phyloP scores from a whole-genome alignment of 2,113 vertebrate genomes.

The Tetrax tetrax region DNA sequence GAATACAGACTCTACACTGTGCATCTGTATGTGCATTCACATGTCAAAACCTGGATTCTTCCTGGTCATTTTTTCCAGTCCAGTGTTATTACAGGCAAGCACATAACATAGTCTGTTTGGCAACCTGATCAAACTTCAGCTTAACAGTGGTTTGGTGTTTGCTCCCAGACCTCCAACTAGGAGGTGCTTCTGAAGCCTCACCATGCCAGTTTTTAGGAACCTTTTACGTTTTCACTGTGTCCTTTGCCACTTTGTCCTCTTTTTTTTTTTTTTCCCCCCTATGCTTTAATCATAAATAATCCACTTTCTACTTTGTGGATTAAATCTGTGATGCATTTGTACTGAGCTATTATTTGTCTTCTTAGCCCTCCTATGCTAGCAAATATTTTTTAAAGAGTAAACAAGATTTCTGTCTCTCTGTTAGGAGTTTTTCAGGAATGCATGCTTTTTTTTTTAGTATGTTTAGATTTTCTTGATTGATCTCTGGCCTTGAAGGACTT shows the following conservation, averaged over 20 bases:
- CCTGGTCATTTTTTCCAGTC: background rate
- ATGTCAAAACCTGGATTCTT: background rate
- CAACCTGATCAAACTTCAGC: background rate
- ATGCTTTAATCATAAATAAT: background rate
- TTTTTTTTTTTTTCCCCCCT: background rate
- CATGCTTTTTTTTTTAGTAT: background rate
- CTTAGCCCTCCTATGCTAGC: background rate
- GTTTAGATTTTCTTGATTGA: background rate
- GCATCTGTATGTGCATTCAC: background rate
- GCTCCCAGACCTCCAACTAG: background rate
- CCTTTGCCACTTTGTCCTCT: background rate
- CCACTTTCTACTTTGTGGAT: background rate
- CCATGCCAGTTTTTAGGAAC: background rate
- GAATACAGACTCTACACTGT: background rate
- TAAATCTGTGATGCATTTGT: background rate
- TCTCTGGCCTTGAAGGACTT: background rate
- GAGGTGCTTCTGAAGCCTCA: background rate
- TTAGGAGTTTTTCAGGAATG: background rate
- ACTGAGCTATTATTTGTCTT: background rate
- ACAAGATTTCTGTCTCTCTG: background rate
- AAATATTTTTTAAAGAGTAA: background rate
- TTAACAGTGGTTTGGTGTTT: background rate
- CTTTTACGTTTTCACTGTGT: background rate
- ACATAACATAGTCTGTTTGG: background rate
- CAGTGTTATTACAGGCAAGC: background rate